A percentile compares a stretch with the other conserved stretches of the same genome.
These are phyloP conservation scores for Chamaetylas fuelleborni DNA, from an alignment of 2,113 vertebrate species.

Conservation along the genomic window DNA sequence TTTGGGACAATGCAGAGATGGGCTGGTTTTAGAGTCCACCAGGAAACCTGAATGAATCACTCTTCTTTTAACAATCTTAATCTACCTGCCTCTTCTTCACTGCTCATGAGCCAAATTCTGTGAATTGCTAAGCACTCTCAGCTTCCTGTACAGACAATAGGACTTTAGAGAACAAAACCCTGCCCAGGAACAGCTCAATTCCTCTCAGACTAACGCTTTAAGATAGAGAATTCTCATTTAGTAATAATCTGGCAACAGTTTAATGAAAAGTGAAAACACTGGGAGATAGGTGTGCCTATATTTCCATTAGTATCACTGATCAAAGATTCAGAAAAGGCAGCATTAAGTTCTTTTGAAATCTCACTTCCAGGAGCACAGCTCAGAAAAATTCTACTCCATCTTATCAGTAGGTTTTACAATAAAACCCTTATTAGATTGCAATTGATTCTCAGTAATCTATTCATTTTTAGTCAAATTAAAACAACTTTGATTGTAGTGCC, in stretches of 20 bases:
- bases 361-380: neutral
- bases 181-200: neutral
- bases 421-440: slow-evolving; percentile 46
- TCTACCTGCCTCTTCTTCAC: neutral
- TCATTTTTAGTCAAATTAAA: slow-evolving; percentile 64
- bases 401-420: slow-evolving; percentile 26
- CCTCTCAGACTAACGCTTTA: neutral
- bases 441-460: slow-evolving; percentile 48
- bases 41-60: neutral
- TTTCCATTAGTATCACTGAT: neutral
- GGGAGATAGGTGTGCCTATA: neutral
- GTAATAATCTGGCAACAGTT: neutral
- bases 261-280: neutral
- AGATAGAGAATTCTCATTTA: neutral
- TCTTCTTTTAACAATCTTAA: neutral
- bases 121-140: neutral
- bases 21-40: neutral
- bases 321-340: slow-evolving; percentile 23
- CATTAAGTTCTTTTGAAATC: slow-evolving; percentile 11
- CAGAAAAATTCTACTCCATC: neutral
- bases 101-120: neutral
- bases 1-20: neutral
- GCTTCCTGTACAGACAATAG: neutral
- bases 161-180: neutral
- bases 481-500: slow-evolving; percentile 39